Conservation (phyloP, 2,888 invertebrate species). For the Digitonthophagus gazella region DNA sequence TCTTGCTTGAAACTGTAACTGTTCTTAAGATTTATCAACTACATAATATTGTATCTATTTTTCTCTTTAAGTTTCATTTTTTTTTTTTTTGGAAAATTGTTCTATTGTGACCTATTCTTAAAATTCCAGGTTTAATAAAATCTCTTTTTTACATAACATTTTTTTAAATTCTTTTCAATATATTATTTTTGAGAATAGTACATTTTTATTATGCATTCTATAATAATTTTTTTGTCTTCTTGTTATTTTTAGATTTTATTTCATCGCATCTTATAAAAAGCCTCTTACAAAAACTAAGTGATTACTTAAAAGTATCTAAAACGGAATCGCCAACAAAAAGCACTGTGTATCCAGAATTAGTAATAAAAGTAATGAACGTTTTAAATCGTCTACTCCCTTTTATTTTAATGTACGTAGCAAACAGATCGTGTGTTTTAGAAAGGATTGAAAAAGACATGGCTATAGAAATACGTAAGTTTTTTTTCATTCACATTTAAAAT, state of each 20-base stretch:
- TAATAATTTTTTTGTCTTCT: conserved; percentile 11
- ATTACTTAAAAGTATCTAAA: conserved; percentile 41
- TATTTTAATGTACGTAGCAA: conserved; percentile 47
- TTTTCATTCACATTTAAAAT: background rate
- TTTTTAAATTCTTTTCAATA: background rate
- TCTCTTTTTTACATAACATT: too few relatives aligned
- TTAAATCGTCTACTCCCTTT: conserved; percentile 50
- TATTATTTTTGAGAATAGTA: background rate
- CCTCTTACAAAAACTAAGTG: conserved; percentile 46
- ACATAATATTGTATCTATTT: too few relatives aligned
- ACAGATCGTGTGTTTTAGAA: conserved; percentile 41
- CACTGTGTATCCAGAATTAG: conserved; percentile 41
- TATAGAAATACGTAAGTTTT: conserved; percentile 45
- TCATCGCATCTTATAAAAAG: conserved; percentile 55
- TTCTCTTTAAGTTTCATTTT: too few relatives aligned
- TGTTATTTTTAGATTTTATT: conserved; percentile 51
- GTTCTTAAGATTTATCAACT: too few relatives aligned
- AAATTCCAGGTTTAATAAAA: too few relatives aligned
- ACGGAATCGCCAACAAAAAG: conserved; percentile 42
- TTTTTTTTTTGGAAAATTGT: too few relatives aligned
- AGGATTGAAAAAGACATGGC: conserved; percentile 45
- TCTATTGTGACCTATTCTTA: too few relatives aligned
- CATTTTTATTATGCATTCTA: background rate
- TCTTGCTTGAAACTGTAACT: too few relatives aligned
- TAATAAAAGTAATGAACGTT: conserved; percentile 43